These are phyloP conservation scores for Barnardius zonarius DNA, from an alignment of 2,113 vertebrate genomes.

Conservation along the genomic window DNA sequence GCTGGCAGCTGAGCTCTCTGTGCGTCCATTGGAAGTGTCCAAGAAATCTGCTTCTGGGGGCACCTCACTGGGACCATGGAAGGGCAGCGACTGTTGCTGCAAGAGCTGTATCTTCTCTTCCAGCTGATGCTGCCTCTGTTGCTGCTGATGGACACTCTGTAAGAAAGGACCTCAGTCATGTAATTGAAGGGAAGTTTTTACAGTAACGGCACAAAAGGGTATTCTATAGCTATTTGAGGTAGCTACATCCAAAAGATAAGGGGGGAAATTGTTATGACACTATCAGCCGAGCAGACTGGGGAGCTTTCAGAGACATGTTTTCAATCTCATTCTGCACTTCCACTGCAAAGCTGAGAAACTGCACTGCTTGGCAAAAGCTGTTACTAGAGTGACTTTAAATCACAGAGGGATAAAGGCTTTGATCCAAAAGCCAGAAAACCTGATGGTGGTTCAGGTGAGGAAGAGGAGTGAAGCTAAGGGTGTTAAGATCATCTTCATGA, in stretches of 20 bases:
- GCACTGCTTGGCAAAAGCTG: neutral
- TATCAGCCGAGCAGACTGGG: neutral
- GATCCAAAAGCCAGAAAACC: neutral
- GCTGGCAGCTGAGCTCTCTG: conserved; percentile 89
- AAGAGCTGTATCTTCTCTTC: conserved; percentile 91
- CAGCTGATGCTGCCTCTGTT: conserved; percentile 92
- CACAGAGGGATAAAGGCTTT: neutral
- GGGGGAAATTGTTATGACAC: neutral
- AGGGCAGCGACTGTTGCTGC: conserved; percentile 87
- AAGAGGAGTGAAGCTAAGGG: neutral
- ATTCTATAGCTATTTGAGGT: neutral
- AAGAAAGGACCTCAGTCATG: neutral
- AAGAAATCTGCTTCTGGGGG: conserved; percentile 78
- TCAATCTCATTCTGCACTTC: neutral
- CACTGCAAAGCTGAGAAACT: neutral
- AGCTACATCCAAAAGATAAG: neutral
- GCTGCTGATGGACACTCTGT: conserved; percentile 89
- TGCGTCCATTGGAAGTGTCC: conserved; percentile 73
- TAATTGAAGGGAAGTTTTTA: neutral
- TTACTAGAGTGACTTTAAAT: neutral
- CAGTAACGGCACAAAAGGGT: neutral
- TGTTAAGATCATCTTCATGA: neutral
- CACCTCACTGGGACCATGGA: conserved; percentile 73
- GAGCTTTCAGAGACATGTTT: neutral
- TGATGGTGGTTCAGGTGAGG: neutral